These are phyloP conservation scores for Drosophila fuyamai DNA, from an alignment of 1,140 invertebrate genomes.

Conservation along the genomic window DNA sequence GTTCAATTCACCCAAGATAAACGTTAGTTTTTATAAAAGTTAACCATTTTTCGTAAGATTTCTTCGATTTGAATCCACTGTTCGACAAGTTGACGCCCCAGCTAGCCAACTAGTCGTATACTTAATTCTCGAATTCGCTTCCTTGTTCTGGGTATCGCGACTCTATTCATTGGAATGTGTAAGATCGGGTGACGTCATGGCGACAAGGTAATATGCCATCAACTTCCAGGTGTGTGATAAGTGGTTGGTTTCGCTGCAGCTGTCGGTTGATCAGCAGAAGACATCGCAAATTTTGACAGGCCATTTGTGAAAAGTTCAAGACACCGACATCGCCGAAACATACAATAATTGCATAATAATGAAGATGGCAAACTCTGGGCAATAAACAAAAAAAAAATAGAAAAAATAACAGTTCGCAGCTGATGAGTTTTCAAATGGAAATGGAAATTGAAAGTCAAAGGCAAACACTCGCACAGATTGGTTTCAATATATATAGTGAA, in stretches of 20 bases:
- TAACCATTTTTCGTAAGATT: not conserved
- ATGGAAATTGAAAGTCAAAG: slow-evolving; percentile 69
- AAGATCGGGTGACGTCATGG: slow-evolving; percentile 43
- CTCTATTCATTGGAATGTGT: slow-evolving; percentile 14
- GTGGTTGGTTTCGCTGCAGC: slow-evolving; percentile 15
- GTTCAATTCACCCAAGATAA: too few relatives aligned
- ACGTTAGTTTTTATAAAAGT: not conserved
- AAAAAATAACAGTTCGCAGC: slow-evolving; percentile 18
- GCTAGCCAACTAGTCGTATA: slow-evolving; percentile 2
- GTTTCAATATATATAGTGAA: slow-evolving; percentile 31
- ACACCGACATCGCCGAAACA: slow-evolving; percentile 3
- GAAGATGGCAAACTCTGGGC: slow-evolving; percentile 17
- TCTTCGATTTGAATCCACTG: slow-evolving; percentile 29
- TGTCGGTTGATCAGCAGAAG: slow-evolving; percentile 34
- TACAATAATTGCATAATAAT: slow-evolving; percentile 49
- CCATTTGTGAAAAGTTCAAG: slow-evolving; percentile 32
- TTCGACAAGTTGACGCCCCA: slow-evolving; percentile 11
- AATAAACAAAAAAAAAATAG: slow-evolving; percentile 4
- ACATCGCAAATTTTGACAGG: slow-evolving; percentile 35
- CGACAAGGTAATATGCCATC: slow-evolving; percentile 31
- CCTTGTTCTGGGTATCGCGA: slow-evolving; percentile 56
- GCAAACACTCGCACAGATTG: slow-evolving; percentile 55
- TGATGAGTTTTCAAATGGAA: slow-evolving; percentile 66
- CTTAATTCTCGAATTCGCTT: slow-evolving; percentile 57
- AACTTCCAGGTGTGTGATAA: slow-evolving; percentile 31